Percentiles rank a stretch among this genome's conserved stretches.
Conservation (phyloP, 64 coral and sea anemone species). For the Montipora foliosa region DNA sequence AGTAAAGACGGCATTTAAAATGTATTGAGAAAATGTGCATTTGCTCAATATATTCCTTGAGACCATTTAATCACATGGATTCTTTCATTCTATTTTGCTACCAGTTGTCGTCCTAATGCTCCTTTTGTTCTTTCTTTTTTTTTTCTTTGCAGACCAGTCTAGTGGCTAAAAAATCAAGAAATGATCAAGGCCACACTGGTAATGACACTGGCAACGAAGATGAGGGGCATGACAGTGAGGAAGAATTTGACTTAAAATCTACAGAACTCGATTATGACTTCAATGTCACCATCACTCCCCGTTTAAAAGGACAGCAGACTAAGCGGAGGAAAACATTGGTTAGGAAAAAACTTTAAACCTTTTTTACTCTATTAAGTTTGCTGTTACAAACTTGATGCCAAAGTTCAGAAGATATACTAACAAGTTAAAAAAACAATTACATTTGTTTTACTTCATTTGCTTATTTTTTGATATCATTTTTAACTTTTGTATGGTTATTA, state of each 20-base stretch:
- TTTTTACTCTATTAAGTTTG: no score
- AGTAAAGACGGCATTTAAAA: no score
- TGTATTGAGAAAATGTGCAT: no score
- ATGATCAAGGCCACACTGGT: background rate
- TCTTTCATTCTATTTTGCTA: background rate
- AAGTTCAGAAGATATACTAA: no score
- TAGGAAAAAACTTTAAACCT: background rate
- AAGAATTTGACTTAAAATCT: background rate
- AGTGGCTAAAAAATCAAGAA: background rate
- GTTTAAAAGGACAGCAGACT: background rate
- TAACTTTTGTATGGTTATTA: no score
- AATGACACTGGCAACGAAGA: background rate
- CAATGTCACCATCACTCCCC: background rate
- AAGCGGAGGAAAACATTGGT: background rate
- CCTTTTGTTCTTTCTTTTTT: background rate
- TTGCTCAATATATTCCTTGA: background rate
- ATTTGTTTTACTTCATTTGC: no score
- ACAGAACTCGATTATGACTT: constrained; percentile 6
- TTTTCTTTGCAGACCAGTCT: background rate
- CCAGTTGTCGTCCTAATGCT: no score
- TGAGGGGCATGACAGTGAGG: background rate
- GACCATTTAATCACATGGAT: background rate
- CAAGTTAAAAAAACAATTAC: no score
- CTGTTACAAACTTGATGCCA: no score
- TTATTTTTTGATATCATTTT: no score